Percentiles rank a stretch among this genome's conserved stretches.
Conservation (phyloP, 2,113 vertebrate species). For the zebrafish (Danio rerio) region GRCz12tu NC_133194.1:11491501-11492000, state of each 20-base stretch:
- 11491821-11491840: neutral
- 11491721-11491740: neutral
- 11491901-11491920: neutral
- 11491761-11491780: slow-evolving; percentile 36
- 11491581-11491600: neutral
- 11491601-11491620: neutral
- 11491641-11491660: neutral
- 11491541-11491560: neutral
- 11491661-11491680: neutral
- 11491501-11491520: neutral
- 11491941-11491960: neutral
- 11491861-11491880: neutral
- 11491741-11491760: slow-evolving; percentile 18
- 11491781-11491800: slow-evolving; percentile 17
- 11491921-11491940: neutral
- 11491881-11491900: neutral
- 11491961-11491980: slow-evolving; percentile 52
- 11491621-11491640: neutral
- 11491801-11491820: slow-evolving; percentile 23
- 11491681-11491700: neutral
- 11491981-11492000: slow-evolving; percentile 27
- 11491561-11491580: neutral
- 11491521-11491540: neutral
- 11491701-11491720: neutral
- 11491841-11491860: neutral